Evolutionary conservation across 2,797 vertebrate species (phyloP).

Genomic region (Sylvia borin): DNA sequence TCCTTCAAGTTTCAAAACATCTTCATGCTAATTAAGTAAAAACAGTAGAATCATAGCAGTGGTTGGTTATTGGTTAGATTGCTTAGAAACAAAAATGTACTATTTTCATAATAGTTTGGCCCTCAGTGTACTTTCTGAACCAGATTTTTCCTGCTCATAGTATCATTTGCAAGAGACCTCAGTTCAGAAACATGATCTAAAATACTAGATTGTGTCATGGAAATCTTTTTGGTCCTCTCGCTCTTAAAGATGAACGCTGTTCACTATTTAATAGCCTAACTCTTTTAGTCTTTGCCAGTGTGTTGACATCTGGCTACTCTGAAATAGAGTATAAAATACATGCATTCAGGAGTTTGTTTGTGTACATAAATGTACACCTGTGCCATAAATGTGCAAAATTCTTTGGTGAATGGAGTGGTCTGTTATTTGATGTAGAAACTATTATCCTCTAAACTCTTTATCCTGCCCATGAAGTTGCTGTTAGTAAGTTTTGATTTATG

Average conservation of each 20-base stretch:
- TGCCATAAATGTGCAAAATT: background rate
- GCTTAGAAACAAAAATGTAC: background rate
- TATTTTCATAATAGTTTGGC: background rate
- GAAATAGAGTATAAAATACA: background rate
- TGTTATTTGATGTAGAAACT: background rate
- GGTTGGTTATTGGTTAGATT: background rate
- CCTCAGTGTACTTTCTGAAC: background rate
- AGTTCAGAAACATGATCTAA: background rate
- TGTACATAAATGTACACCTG: background rate
- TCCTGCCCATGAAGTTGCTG: background rate
- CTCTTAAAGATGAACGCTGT: background rate
- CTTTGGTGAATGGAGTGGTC: background rate
- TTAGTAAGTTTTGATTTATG: background rate
- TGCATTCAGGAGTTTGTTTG: background rate
- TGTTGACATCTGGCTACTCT: background rate
- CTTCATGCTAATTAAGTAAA: background rate
- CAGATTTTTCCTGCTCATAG: background rate
- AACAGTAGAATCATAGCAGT: background rate
- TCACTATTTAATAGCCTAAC: background rate
- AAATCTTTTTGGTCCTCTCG: background rate
- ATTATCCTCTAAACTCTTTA: background rate
- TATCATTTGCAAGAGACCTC: background rate
- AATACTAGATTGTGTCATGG: background rate
- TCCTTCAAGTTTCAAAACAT: background rate
- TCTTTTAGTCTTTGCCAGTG: background rate